Evolutionary conservation across 2,888 invertebrate species (phyloP).

Genomic region (Drosophila buzzatii): DNA sequence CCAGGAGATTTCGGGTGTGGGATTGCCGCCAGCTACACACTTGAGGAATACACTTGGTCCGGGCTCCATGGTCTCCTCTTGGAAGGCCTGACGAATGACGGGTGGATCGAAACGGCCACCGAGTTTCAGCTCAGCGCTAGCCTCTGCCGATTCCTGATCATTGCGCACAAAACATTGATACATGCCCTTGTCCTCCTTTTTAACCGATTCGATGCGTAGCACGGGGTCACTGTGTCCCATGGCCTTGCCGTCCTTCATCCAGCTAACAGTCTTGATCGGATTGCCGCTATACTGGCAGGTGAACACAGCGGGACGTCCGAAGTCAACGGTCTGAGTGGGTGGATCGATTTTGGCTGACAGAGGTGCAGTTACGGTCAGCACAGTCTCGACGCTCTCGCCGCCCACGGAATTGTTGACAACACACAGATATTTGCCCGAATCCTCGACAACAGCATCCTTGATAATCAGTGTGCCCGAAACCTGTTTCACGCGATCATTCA

Average conservation of each 20-base stretch:
- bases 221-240: slow-evolving; percentile 93
- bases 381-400: slow-evolving; percentile 96
- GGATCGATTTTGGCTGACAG: slow-evolving; percentile 95
- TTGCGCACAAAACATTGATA: slow-evolving; percentile 98
- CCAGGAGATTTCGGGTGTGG: slow-evolving; percentile 97
- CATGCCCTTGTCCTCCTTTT: slow-evolving; percentile 98
- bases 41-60: slow-evolving; percentile 95
- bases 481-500: slow-evolving; percentile 95
- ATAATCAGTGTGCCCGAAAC: slow-evolving; percentile 97
- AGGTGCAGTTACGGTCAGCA: slow-evolving; percentile 96
- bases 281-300: slow-evolving; percentile 96
- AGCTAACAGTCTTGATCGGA: slow-evolving; percentile 95
- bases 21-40: slow-evolving; percentile 97
- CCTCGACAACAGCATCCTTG: slow-evolving; percentile 94
- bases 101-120: slow-evolving; percentile 97
- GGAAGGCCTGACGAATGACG: slow-evolving; percentile 93
- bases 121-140: slow-evolving; percentile 95
- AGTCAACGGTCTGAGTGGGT: slow-evolving; percentile 95
- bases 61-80: slow-evolving; percentile 95
- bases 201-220: slow-evolving; percentile 94
- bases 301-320: slow-evolving; percentile 95
- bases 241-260: slow-evolving; percentile 96
- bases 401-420: slow-evolving; percentile 98
- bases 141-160: slow-evolving; percentile 96
- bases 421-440: slow-evolving; percentile 97